These are phyloP conservation scores for Danio kyathit DNA, from an alignment of 2,797 vertebrate genomes.

Conservation along the genomic window DNA sequence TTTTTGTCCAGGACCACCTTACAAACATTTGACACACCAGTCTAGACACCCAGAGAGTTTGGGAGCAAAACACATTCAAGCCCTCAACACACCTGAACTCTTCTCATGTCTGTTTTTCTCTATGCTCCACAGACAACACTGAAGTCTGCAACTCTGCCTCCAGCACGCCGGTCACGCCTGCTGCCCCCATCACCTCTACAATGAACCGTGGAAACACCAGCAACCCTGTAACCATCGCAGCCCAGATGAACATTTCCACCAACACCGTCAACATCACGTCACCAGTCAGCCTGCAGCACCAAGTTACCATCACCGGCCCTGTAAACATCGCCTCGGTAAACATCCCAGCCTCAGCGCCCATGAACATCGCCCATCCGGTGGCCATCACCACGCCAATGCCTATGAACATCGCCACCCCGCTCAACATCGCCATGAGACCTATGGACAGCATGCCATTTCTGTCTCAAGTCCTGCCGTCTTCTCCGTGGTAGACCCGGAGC, in stretches of 20 bases:
- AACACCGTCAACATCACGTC: slow-evolving; percentile 96
- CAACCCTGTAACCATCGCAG: slow-evolving; percentile 93
- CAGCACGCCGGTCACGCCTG: slow-evolving; percentile 73
- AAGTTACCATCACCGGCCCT: slow-evolving; percentile 94
- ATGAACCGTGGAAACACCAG: slow-evolving; percentile 76
- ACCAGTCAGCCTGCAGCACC: slow-evolving; percentile 93
- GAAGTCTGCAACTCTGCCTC: slow-evolving; percentile 79
- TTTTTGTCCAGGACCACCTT: too few relatives aligned
- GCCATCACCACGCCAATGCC: slow-evolving; percentile 94
- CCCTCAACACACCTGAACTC: background rate
- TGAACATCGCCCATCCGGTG: slow-evolving; percentile 97
- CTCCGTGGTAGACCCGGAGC: slow-evolving; percentile 87
- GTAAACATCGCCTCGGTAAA: slow-evolving; percentile 91
- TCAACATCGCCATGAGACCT: slow-evolving; percentile 95
- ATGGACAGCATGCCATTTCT: slow-evolving; percentile 90
- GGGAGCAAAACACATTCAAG: slow-evolving; percentile 27
- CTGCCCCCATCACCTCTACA: slow-evolving; percentile 75
- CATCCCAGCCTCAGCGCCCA: slow-evolving; percentile 80
- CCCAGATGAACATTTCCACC: slow-evolving; percentile 98
- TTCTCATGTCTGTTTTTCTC: background rate
- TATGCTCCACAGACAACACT: slow-evolving; percentile 65
- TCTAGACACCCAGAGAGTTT: slow-evolving; percentile 32
- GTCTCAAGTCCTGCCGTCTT: slow-evolving; percentile 95
- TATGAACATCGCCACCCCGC: slow-evolving; percentile 87
- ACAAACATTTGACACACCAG: background rate